Evolutionary conservation across 2,113 vertebrate species (phyloP).

Genomic region (Lagenorhynchus albirostris): DNA sequence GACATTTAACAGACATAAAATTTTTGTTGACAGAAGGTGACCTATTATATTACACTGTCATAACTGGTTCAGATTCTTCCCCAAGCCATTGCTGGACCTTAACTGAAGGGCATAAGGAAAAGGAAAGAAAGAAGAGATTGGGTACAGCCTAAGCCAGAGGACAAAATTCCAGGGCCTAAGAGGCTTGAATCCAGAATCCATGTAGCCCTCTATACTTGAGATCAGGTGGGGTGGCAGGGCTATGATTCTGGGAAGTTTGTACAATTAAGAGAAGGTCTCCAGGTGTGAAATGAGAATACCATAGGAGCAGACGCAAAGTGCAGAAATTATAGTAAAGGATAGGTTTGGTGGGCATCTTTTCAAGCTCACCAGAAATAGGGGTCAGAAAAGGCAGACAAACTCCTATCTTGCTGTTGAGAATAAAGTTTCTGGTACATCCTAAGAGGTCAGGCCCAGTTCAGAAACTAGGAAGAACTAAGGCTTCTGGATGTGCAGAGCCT

Average conservation of each 20-base stretch:
- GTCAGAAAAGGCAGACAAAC: not conserved
- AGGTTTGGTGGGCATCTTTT: not conserved
- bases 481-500: not conserved
- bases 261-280: not conserved
- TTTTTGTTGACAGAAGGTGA: constrained; percentile 37
- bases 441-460: not conserved
- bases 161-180: not conserved
- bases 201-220: not conserved
- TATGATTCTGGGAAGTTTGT: not conserved
- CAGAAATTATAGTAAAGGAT: not conserved
- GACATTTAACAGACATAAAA: constrained; percentile 35
- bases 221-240: not conserved
- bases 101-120: not conserved
- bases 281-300: not conserved
- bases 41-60: not conserved
- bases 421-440: not conserved
- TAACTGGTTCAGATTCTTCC: not conserved
- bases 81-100: not conserved
- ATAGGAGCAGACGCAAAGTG: not conserved
- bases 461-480: not conserved
- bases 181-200: not conserved
- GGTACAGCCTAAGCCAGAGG: not conserved
- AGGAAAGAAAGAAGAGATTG: not conserved
- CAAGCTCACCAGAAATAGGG: not conserved
- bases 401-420: not conserved